Conservation (phyloP, 2,797 vertebrate genomes). For the Danio kyathit region DNA sequence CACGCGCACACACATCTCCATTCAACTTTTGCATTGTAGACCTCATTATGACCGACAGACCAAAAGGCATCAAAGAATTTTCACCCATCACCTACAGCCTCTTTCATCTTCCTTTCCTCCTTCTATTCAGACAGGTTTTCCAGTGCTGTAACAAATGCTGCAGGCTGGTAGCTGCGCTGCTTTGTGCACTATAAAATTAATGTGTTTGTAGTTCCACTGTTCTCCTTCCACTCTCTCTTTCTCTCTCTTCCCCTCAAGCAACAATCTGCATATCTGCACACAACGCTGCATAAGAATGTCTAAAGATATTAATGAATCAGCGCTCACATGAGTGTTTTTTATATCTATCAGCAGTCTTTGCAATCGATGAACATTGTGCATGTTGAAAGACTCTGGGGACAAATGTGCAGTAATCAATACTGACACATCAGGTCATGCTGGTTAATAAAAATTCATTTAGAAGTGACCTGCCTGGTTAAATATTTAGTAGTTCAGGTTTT, state of each 20-base stretch:
- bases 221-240: constrained; percentile 11
- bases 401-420: constrained; percentile 15
- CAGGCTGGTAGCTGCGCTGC: constrained; percentile 40
- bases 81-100: constrained; percentile 42
- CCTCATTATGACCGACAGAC: constrained; percentile 48
- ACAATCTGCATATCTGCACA: constrained; percentile 45
- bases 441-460: constrained; percentile 10
- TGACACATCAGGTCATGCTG: constrained; percentile 14
- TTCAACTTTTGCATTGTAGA: constrained; percentile 36
- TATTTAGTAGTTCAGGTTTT: constrained; percentile 15
- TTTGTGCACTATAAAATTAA: constrained; percentile 50
- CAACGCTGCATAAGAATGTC: constrained; percentile 19
- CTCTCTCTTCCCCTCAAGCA: constrained; percentile 33
- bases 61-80: constrained; percentile 48
- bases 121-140: constrained; percentile 48
- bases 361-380: constrained; percentile 19
- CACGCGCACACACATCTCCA: not conserved
- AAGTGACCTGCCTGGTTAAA: constrained; percentile 7
- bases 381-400: not conserved
- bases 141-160: constrained; percentile 45
- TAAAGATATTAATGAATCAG: constrained; percentile 22
- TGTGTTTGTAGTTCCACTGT: constrained; percentile 47
- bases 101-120: constrained; percentile 52
- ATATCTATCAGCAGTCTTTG: constrained; percentile 34
- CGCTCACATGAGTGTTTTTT: constrained; percentile 6